phyloP scores from a whole-genome alignment of 2,888 invertebrate genomes.

The Ochlodes sylvanus region DNA sequence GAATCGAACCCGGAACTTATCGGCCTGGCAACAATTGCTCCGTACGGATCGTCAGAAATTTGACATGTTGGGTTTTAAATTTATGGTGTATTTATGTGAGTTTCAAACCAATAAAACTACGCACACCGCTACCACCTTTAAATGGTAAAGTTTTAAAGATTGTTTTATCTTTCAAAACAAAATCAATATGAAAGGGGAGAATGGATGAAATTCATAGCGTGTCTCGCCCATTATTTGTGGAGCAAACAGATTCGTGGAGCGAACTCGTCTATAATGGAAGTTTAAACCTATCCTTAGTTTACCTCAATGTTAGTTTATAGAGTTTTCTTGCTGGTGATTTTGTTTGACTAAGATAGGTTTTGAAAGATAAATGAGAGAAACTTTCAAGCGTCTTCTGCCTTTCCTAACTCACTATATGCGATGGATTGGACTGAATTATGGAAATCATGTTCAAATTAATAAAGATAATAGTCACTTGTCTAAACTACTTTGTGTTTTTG shows the following conservation, averaged over 20 bases:
- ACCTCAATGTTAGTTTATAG: conserved; percentile 6
- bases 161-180: conserved; percentile 11
- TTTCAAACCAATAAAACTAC: too few relatives aligned
- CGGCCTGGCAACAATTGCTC: too few relatives aligned
- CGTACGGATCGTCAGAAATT: too few relatives aligned
- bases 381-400: not conserved
- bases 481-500: too few relatives aligned
- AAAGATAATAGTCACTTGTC: too few relatives aligned
- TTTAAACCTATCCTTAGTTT: conserved; percentile 31
- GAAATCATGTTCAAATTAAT: too few relatives aligned
- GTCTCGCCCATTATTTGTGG: conserved; percentile 23
- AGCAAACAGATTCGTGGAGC: conserved; percentile 22
- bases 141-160: not conserved
- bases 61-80: too few relatives aligned
- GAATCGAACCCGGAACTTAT: too few relatives aligned
- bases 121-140: not conserved
- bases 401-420: too few relatives aligned
- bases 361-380: not conserved
- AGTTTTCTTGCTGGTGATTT: conserved; percentile 3
- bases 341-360: conserved; percentile 7
- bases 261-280: conserved; percentile 30
- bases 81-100: too few relatives aligned
- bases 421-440: too few relatives aligned
- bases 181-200: conserved; percentile 14
- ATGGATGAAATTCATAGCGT: conserved; percentile 17